Evolutionary conservation across 2,888 invertebrate species (phyloP).

Genomic region (Tryphoninae sp.): DNA sequence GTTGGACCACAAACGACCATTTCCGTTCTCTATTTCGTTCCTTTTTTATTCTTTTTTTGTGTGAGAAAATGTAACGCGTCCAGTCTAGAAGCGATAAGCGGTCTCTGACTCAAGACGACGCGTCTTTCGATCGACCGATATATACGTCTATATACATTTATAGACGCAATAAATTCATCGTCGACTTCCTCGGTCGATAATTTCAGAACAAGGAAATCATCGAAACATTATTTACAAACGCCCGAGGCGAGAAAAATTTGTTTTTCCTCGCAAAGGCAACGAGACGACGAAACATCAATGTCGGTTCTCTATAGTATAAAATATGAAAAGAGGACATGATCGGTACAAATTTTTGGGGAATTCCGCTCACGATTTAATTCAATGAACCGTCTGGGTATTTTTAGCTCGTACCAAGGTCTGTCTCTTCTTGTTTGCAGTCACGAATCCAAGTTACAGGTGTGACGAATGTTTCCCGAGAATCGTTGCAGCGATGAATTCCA

Average conservation of each 20-base stretch:
- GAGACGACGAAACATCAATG: background rate
- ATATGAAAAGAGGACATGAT: too few relatives aligned
- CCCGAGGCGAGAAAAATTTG: background rate
- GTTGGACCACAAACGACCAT: background rate
- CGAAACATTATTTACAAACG: constrained; percentile 45
- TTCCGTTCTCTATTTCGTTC: background rate
- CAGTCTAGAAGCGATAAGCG: constrained; percentile 31
- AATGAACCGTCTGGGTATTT: background rate
- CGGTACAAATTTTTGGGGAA: too few relatives aligned
- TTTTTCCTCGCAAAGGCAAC: constrained; percentile 3
- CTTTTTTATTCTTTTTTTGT: background rate
- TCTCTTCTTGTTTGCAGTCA: too few relatives aligned
- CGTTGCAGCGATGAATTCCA: constrained; percentile 23
- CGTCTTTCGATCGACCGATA: constrained; percentile 27
- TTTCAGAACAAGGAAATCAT: constrained; percentile 38
- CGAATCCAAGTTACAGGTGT: background rate
- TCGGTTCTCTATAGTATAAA: background rate
- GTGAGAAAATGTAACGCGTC: background rate
- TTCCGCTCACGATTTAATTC: background rate
- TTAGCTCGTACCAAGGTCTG: background rate
- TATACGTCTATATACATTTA: background rate
- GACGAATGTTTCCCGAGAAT: constrained; percentile 24
- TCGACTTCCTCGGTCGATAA: constrained; percentile 26
- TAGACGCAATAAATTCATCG: constrained; percentile 24
- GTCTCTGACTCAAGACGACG: constrained; percentile 33